Evolutionary conservation across 1,140 invertebrate genomes (phyloP), one percentile per base, ranked within the genome.

Genomic region (Cotesia typhae): DNA sequence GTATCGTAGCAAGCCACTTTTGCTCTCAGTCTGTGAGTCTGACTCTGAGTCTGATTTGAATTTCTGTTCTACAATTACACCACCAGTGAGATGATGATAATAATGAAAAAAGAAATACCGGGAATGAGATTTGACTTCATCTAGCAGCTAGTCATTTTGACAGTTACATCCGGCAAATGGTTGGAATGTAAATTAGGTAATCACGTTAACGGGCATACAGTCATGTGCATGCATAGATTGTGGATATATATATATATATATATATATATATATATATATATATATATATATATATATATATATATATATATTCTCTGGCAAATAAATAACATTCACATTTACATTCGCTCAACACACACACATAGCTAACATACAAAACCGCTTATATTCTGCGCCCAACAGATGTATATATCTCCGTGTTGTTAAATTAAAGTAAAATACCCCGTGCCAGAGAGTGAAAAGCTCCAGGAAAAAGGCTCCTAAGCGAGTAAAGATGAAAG

Each of bases 101-200:
- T 55, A 55, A 14, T 55, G 53, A 14, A 55, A 55, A 55, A 55
- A 66, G 55, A 14, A 66, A 63, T 64, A 55, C 35, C 12, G 5
- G 53, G 52, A 66, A 66, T 66, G 41, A 66, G 47, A 66, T 67
- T 67, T 52, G 20, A 67, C 66, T 67, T 55, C 12, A 36, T 17
- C 9, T 12, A 14, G 6, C 28, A 28, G 51, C 20, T 12, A 52
- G 12, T 51, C 52, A 20, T 52, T 38, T 55, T 36, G 38, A 28
- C 14, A 67, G 66, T 67, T 52, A 67, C 41, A 67, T 67, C 28
- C n/a, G 28, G 10, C 20, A 67, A 67, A 67, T 67, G 66, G 66
- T 51, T 55, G 10, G 38, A 67, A 67, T 67, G 66, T 67, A 67
- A 67, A 67, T 67, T 67, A 67, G 66, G 41, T 67, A 67, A 67